Percentiles rank a stretch among this genome's conserved stretches.
Evolutionary conservation across 2,888 invertebrate species (phyloP).

Genomic region (Patella ulyssiponensis): DNA sequence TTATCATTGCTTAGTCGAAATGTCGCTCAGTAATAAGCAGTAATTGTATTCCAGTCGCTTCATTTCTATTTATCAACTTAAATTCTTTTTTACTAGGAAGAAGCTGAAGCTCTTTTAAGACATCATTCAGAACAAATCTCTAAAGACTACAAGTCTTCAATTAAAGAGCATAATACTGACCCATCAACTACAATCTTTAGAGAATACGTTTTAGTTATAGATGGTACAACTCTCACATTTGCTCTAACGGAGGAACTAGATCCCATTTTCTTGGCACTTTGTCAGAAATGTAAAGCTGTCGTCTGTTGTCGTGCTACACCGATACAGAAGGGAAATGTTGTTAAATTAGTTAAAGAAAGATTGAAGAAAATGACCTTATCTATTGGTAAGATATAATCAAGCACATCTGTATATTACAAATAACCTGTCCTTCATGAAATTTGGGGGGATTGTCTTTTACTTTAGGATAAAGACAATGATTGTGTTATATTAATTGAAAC

Average conservation of each 20-base stretch:
- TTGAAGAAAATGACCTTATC: conserved; percentile 84
- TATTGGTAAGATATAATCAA: conserved; percentile 76
- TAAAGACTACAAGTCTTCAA: conserved; percentile 16
- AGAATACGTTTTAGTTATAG: conserved; percentile 85
- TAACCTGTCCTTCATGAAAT: too few species aligned
- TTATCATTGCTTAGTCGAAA: too few species aligned
- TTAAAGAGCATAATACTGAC: not conserved
- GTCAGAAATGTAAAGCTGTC: conserved; percentile 88
- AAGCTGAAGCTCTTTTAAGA: conserved; percentile 81
- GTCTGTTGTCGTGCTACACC: conserved; percentile 94
- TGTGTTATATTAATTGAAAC: too few species aligned
- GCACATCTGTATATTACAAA: too few species aligned
- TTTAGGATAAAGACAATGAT: too few species aligned
- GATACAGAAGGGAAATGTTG: conserved; percentile 83
- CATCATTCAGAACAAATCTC: conserved; percentile 78
- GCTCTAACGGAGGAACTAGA: conserved; percentile 84
- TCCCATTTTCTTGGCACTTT: conserved; percentile 85
- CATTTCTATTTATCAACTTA: too few species aligned
- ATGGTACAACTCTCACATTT: conserved; percentile 92
- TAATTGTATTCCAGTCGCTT: too few species aligned
- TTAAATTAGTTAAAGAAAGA: conserved; percentile 89
- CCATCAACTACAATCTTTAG: conserved; percentile 17
- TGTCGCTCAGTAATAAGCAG: too few species aligned
- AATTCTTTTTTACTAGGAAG: conserved; percentile 74
- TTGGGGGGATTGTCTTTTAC: too few species aligned